Conservation (phyloP, 2,888 invertebrate species). For the Xylota sylvarum region DNA sequence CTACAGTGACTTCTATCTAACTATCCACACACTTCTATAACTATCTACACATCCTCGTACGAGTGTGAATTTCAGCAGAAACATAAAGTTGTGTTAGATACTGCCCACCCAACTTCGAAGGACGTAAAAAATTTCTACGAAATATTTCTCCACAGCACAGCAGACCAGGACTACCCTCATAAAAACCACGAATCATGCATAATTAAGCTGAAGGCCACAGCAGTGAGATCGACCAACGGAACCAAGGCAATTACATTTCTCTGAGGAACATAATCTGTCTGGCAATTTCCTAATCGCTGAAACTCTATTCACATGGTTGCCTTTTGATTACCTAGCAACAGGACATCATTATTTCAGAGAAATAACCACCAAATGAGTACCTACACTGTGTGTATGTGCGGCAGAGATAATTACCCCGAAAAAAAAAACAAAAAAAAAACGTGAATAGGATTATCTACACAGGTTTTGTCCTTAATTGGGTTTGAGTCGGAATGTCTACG, state of each 20-base stretch:
- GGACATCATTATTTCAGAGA: conserved; percentile 25
- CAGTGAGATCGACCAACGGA: conserved; percentile 5
- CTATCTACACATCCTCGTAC: too few relatives aligned
- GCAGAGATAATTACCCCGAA: conserved; percentile 7
- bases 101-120: too few relatives aligned
- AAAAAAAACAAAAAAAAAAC: too few relatives aligned
- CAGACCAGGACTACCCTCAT: not conserved
- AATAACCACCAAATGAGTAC: not conserved
- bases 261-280: conserved; percentile 42
- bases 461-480: not conserved
- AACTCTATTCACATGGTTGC: conserved; percentile 21
- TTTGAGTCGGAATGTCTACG: not conserved
- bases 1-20: too few relatives aligned
- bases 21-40: too few relatives aligned
- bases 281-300: conserved; percentile 30
- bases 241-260: conserved; percentile 47
- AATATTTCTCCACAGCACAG: not conserved
- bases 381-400: not conserved
- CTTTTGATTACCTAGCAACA: conserved; percentile 37
- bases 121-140: not conserved
- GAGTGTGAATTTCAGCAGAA: too few relatives aligned
- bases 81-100: too few relatives aligned
- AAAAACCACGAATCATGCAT: conserved; percentile 35
- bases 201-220: conserved; percentile 11
- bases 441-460: conserved; percentile 12